phyloP scores from a whole-genome alignment of 2,113 vertebrate species.

The Vanacampus margaritifer region DNA sequence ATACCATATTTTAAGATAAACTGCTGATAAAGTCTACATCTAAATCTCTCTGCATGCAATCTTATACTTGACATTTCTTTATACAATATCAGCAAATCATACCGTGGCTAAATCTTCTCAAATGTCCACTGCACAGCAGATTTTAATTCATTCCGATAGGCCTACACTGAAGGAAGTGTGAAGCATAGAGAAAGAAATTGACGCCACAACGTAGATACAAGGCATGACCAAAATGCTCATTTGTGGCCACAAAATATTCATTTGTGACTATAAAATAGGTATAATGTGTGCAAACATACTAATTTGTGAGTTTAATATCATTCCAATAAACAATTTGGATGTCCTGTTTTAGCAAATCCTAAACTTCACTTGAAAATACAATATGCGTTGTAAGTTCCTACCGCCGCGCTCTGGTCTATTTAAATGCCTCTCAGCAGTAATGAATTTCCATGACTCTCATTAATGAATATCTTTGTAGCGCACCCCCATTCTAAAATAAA shows the following conservation, averaged over 20 bases:
- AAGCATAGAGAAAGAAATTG: not conserved
- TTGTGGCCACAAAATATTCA: not conserved
- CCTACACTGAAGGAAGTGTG: not conserved
- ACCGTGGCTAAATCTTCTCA: not conserved
- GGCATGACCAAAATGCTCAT: not conserved
- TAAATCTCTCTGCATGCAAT: not conserved
- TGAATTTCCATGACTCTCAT: too few species aligned
- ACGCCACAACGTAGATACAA: not conserved
- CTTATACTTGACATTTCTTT: constrained; percentile 3
- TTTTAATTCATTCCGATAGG: not conserved
- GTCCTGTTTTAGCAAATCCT: too few species aligned
- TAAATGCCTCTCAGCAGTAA: too few species aligned
- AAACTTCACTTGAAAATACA: too few species aligned
- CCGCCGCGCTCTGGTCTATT: too few species aligned
- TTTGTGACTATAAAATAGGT: not conserved
- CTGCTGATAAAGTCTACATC: constrained; percentile 2
- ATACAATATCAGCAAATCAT: not conserved
- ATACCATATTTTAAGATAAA: constrained; percentile 9
- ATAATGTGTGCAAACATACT: not conserved
- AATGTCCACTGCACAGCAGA: not conserved
- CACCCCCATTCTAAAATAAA: too few species aligned
- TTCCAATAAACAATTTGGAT: too few species aligned
- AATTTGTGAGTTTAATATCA: not conserved
- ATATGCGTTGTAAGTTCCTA: too few species aligned
- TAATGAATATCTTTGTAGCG: too few species aligned